A percentile compares a stretch with the other conserved stretches of the same genome.
Conservation (phyloP, 23 tunicate genomes). For the Halocynthia roretzi region DNA sequence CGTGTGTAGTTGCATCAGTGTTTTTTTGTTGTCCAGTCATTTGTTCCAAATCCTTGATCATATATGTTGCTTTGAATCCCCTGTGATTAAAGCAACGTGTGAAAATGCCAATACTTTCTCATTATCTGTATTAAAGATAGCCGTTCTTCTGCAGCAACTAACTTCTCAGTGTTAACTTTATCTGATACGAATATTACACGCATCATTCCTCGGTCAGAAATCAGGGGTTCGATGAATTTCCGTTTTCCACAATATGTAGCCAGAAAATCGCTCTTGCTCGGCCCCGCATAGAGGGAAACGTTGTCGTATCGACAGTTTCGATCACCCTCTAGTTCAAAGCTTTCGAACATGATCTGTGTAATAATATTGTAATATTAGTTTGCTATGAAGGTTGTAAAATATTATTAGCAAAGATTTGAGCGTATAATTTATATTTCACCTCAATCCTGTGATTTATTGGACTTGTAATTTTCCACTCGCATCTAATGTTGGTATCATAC, state of each 20-base stretch:
- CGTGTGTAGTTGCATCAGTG: too few species aligned
- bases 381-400: too few species aligned
- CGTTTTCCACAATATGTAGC: slow-evolving; percentile 49
- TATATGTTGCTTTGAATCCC: slow-evolving; percentile 49
- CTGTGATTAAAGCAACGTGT: slow-evolving; percentile 7
- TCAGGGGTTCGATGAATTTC: slow-evolving; percentile 34
- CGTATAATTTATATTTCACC: slow-evolving; percentile 15
- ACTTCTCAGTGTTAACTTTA: not conserved
- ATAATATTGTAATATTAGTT: not conserved
- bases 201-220: slow-evolving; percentile 69
- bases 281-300: slow-evolving; percentile 66
- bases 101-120: too few species aligned
- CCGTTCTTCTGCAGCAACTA: not conserved
- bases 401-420: too few species aligned
- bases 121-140: not conserved
- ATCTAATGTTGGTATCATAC: slow-evolving; percentile 17
- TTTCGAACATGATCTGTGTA: slow-evolving; percentile 39
- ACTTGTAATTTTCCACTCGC: slow-evolving; percentile 62
- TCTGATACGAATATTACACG: slow-evolving; percentile 41
- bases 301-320: slow-evolving; percentile 34
- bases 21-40: too few species aligned
- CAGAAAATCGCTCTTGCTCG: slow-evolving; percentile 27
- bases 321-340: slow-evolving; percentile 38
- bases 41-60: not conserved
- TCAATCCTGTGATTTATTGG: slow-evolving; percentile 16